These are phyloP conservation scores for Drosophila subquinaria DNA, from an alignment of 2,888 invertebrate species.

Conservation along the genomic window DNA sequence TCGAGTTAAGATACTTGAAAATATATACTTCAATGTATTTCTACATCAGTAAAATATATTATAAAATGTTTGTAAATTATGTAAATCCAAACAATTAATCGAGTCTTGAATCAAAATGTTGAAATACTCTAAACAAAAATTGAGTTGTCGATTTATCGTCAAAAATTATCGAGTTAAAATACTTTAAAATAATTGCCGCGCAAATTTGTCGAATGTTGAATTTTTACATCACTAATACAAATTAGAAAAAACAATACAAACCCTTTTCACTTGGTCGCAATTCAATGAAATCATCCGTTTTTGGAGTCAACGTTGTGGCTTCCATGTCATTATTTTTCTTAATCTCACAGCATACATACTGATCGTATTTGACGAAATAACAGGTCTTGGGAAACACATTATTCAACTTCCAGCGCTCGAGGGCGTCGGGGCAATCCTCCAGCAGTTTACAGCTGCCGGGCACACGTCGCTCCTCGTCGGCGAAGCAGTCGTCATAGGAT, in stretches of 20 bases:
- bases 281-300: background rate
- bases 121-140: too few relatives aligned
- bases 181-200: too few relatives aligned
- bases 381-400: constrained; percentile 75
- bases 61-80: too few relatives aligned
- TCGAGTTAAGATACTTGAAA: too few relatives aligned
- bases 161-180: too few relatives aligned
- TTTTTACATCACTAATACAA: too few relatives aligned
- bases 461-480: constrained; percentile 48
- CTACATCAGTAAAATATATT: too few relatives aligned
- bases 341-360: constrained; percentile 73
- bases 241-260: constrained; percentile 30
- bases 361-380: constrained; percentile 79
- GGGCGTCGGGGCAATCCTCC: constrained; percentile 68
- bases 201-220: too few relatives aligned
- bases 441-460: constrained; percentile 68
- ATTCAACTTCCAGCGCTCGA: constrained; percentile 64
- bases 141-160: too few relatives aligned
- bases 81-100: too few relatives aligned
- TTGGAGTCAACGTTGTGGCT: constrained; percentile 3
- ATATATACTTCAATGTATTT: too few relatives aligned
- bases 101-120: too few relatives aligned
- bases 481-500: constrained; percentile 66
- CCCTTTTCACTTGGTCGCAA: constrained; percentile 65
- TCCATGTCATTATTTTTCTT: constrained; percentile 1